phyloP scores from a whole-genome alignment of 1,140 invertebrate genomes.

The Orchestia grillus region DNA sequence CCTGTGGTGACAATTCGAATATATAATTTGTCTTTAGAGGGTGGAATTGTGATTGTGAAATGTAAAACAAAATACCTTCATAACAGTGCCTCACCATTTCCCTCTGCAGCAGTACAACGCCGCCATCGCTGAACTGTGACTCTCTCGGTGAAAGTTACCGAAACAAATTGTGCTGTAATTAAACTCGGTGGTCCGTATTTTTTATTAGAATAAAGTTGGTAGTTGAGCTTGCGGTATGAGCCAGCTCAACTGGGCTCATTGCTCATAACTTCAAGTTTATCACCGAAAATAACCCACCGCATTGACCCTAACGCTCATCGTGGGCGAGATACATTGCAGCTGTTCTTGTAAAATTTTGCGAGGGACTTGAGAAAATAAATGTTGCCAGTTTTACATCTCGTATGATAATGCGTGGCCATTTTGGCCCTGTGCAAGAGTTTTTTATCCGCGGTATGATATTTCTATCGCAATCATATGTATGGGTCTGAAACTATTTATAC shows the following conservation, averaged over 20 bases:
- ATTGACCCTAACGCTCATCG: background rate
- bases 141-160: background rate
- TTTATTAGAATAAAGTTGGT: constrained; percentile 12
- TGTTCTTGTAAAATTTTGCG: background rate
- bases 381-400: background rate
- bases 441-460: background rate
- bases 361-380: background rate
- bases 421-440: background rate
- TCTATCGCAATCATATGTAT: background rate
- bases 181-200: constrained; percentile 7
- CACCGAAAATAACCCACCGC: constrained; percentile 45
- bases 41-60: too few species aligned
- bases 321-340: background rate
- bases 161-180: constrained; percentile 6
- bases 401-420: background rate
- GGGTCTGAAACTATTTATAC: background rate
- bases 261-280: constrained; percentile 42
- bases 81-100: background rate
- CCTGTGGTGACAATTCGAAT: too few species aligned
- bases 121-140: background rate
- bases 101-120: background rate
- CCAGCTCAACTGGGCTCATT: background rate
- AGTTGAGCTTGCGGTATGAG: background rate
- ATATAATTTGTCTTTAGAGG: too few species aligned
- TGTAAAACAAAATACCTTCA: background rate